Evolutionary conservation across 1,140 invertebrate genomes (phyloP).

Genomic region (Cherax quadricarinatus): DNA sequence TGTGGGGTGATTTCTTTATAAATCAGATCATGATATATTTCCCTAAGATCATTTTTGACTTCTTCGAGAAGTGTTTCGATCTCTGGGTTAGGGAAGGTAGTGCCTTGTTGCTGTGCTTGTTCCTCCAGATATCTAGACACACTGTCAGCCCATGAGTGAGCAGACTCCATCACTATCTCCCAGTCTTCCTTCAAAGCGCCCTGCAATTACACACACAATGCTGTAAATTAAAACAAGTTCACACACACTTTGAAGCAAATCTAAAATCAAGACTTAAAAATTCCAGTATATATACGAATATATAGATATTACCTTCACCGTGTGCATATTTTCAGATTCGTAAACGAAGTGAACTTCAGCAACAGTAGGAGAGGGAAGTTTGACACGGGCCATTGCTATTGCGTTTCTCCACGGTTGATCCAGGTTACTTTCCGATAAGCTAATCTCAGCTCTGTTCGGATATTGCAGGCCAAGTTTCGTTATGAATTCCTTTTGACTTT

Average conservation of each 20-base stretch:
- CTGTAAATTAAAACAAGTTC: background rate
- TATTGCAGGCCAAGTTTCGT: conserved; percentile 26
- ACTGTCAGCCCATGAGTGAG: background rate
- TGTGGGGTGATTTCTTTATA: background rate
- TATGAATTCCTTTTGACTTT: background rate
- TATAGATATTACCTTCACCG: conserved; percentile 10
- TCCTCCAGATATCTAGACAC: background rate
- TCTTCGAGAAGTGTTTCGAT: background rate
- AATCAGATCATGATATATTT: conserved; percentile 9
- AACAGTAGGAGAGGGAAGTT: conserved; percentile 11
- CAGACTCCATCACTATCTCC: background rate
- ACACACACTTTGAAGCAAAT: too few relatives aligned
- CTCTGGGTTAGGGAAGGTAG: conserved; percentile 19
- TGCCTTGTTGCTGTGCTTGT: conserved; percentile 2
- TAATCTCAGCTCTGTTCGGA: conserved; percentile 7
- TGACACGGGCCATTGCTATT: background rate
- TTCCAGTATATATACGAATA: background rate
- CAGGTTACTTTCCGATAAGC: background rate
- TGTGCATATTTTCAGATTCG: background rate
- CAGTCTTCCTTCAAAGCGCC: background rate
- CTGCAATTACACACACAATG: background rate
- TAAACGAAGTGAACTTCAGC: conserved; percentile 6
- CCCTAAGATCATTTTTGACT: background rate
- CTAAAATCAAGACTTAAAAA: too few relatives aligned
- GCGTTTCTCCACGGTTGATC: background rate